Base-by-base conservation (phyloP, 2,797 vertebrate species). In the Syndactyla subalaris region DNA sequence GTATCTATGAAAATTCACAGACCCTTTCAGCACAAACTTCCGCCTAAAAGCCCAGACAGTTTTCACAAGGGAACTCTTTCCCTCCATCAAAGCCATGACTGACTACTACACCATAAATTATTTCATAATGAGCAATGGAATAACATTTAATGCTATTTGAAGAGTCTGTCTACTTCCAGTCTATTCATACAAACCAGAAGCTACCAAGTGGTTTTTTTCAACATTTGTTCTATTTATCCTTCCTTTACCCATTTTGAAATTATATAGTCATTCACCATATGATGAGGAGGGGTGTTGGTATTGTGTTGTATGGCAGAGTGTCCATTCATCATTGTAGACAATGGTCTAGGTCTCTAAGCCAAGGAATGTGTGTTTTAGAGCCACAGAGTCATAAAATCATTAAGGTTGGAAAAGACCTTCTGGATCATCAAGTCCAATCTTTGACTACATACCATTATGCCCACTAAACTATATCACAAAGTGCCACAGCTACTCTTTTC, bases 181-280 rank as follows among this genome's bases (percentile, higher is more conserved):
- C 41, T 70, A 8, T 36, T 67, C 7, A 14, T 36, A 57, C 0
- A 2, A 93, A 45, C 4, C 30, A 73, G 67, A 68, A 48, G 20
- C 30, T 52, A 26, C 4, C n/a, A 51, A 59, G 11, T 10, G 11
- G 10, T 23, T 21, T 85, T 21, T 85, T 92, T 49, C 67, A 72
- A 24, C 1, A 27, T 48, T 57, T 72, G 3, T 48, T 7, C 4
- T 48, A 6, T 51, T 36, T 68, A 45, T 48, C 17, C 6, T 23
- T 15, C 32, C 57, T 62, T 26, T 61, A 9, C 24, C 10, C 14
- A 5, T 3, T 49, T 18, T 45, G 55, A 85, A 76, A 49, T 57
- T 26, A 26, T 13, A 12, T 0, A 58, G 29, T 39, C 11, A 29
- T 18, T 68, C 38, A 34, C 14, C 1, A 0, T 10, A 30, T 10